Percentiles rank a stretch among this genome's conserved stretches.
These are phyloP conservation scores for Coptodon rendalli DNA, from an alignment of 2,113 vertebrate genomes.

Conservation along the genomic window DNA sequence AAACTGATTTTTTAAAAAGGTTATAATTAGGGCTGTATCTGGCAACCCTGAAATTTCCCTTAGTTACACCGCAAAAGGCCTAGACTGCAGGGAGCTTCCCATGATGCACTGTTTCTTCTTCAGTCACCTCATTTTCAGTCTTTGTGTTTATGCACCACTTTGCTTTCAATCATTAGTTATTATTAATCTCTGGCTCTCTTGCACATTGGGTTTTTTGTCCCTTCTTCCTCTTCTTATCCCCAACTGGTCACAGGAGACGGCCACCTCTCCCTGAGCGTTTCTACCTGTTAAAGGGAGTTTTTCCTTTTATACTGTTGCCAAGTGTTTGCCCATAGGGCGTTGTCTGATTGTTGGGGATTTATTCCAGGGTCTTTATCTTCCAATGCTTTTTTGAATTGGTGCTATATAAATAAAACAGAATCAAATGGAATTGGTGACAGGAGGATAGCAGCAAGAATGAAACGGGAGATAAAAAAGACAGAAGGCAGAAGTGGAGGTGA, in stretches of 20 bases:
- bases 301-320: background rate
- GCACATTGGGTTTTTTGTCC: background rate
- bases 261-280: background rate
- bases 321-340: background rate
- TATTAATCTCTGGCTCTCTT: background rate
- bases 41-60: background rate
- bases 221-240: background rate
- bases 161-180: background rate
- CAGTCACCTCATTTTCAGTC: background rate
- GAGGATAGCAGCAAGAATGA: background rate
- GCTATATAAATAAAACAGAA: background rate
- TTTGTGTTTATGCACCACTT: background rate
- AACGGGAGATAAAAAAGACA: fast-evolving
- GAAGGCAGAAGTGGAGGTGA: background rate
- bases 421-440: background rate
- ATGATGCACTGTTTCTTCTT: background rate
- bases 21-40: background rate
- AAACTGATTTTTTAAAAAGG: background rate
- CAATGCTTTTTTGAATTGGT: background rate
- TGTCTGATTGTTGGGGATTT: background rate
- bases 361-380: background rate
- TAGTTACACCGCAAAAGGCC: background rate
- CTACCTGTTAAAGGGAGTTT: background rate
- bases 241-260: background rate
- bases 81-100: background rate